A percentile compares a stretch with the other conserved stretches of the same genome.
phyloP scores from a whole-genome alignment of 2,797 vertebrate genomes.

The Macrochelys suwanniensis region DNA sequence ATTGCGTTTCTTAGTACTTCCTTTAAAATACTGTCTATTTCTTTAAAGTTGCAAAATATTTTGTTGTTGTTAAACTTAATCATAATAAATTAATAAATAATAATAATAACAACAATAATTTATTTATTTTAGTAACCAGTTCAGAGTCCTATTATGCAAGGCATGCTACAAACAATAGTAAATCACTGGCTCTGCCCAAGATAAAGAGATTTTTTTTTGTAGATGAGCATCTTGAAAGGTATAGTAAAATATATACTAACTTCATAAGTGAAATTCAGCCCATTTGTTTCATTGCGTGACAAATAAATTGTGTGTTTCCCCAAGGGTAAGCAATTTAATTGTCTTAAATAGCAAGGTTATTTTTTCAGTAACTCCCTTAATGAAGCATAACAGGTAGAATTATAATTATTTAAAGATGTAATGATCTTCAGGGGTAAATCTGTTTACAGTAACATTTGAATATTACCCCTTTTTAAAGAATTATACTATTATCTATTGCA shows the following conservation, averaged over 20 bases:
- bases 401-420: not conserved
- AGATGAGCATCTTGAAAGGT: not conserved
- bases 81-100: too few relatives aligned
- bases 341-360: accelerated
- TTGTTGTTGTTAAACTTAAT: not conserved
- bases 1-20: not conserved
- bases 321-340: not conserved
- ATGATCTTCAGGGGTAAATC: not conserved
- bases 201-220: not conserved
- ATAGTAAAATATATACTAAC: not conserved
- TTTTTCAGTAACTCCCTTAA: not conserved
- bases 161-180: not conserved
- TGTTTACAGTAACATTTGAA: not conserved
- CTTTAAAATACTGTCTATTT: not conserved
- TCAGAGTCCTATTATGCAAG: not conserved
- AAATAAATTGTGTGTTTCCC: not conserved
- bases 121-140: not conserved
- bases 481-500: not conserved
- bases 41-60: not conserved
- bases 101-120: too few relatives aligned
- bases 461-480: not conserved
- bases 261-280: not conserved
- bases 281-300: not conserved
- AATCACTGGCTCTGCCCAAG: not conserved
- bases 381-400: not conserved